Evolutionary conservation across 1,140 invertebrate species (phyloP).

Genomic region (Drosophila pandora): DNA sequence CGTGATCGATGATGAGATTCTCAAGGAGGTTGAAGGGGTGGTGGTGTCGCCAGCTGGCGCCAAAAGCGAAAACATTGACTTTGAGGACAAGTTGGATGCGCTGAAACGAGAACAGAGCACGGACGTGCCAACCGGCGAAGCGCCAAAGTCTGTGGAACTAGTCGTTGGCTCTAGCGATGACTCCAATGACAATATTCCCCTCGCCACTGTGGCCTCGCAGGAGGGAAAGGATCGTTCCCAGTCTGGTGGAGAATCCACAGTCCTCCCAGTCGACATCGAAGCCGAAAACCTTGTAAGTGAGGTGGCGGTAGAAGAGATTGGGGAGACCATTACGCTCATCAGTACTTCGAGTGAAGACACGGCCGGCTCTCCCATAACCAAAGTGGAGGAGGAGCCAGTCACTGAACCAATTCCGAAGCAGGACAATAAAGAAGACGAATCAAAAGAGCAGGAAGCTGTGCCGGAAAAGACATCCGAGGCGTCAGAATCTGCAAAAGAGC

Average conservation of each 20-base stretch:
- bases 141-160: slow-evolving; percentile 49
- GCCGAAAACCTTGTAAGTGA: slow-evolving; percentile 49
- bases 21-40: slow-evolving; percentile 63
- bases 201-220: slow-evolving; percentile 65
- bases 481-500: not conserved
- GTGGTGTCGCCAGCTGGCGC: slow-evolving; percentile 27
- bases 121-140: slow-evolving; percentile 12
- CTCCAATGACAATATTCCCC: slow-evolving; percentile 71
- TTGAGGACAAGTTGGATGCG: slow-evolving; percentile 63
- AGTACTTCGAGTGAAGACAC: slow-evolving; percentile 70
- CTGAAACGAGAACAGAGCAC: slow-evolving; percentile 53
- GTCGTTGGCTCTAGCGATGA: slow-evolving; percentile 75
- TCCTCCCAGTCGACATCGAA: slow-evolving; percentile 13
- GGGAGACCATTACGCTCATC: slow-evolving; percentile 57
- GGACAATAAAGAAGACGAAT: not conserved
- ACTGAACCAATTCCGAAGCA: not conserved
- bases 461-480: not conserved
- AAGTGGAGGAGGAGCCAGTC: slow-evolving; percentile 22
- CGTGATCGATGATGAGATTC: slow-evolving; percentile 75
- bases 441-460: not conserved
- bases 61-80: slow-evolving; percentile 52
- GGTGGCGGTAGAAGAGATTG: slow-evolving; percentile 51
- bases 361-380: slow-evolving; percentile 11
- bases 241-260: slow-evolving; percentile 9
- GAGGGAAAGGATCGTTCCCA: slow-evolving; percentile 54